Conservation (phyloP, 2,888 invertebrate species). For the Cerastis leucographa region DNA sequence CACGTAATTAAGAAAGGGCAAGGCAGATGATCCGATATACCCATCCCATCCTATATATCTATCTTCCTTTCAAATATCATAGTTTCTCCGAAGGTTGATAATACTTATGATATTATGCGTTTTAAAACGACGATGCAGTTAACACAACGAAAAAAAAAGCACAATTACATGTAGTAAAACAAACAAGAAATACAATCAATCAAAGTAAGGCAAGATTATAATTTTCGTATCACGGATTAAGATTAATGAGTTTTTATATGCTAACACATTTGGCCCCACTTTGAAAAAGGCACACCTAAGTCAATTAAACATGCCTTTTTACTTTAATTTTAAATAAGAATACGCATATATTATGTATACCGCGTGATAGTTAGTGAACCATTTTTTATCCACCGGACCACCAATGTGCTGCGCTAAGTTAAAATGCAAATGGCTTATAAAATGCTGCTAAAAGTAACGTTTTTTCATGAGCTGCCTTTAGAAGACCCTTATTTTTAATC, state of each 20-base stretch:
- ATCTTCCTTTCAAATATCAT: background rate
- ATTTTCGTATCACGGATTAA: slow-evolving; percentile 36
- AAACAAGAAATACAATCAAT: slow-evolving; percentile 48
- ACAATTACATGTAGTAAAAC: slow-evolving; percentile 10
- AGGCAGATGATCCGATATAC: too few species aligned
- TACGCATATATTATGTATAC: too few species aligned
- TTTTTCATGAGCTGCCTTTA: background rate
- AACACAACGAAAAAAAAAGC: too few species aligned
- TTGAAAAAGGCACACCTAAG: background rate
- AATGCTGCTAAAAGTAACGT: background rate
- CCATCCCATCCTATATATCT: too few species aligned
- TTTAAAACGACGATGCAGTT: slow-evolving; percentile 6
- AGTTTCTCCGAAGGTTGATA: background rate
- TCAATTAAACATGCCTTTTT: background rate
- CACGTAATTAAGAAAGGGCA: background rate
- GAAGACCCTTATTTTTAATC: background rate
- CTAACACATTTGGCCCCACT: background rate
- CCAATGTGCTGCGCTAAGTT: too few species aligned
- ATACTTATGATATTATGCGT: background rate
- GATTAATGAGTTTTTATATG: slow-evolving; percentile 34
- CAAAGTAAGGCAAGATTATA: slow-evolving; percentile 29
- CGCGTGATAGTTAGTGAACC: too few species aligned
- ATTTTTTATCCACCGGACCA: too few species aligned
- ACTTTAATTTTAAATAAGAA: background rate
- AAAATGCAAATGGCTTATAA: background rate